Evolutionary conservation across 2,113 vertebrate species (phyloP).

Genomic region (Pluvialis apricaria): DNA sequence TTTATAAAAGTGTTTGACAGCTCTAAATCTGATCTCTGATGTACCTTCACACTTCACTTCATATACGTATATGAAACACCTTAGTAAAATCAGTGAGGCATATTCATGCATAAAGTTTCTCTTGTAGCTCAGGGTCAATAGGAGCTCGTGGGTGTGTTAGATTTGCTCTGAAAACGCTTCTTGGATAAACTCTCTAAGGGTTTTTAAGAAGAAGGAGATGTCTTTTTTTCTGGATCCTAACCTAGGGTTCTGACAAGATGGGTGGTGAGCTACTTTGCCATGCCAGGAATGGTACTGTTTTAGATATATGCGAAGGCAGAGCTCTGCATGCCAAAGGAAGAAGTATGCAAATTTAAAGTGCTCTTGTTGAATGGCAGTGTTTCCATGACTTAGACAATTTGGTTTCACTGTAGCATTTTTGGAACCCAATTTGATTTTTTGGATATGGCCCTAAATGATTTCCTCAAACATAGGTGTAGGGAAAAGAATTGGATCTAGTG

Average conservation of each 20-base stretch:
- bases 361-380: neutral
- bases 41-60: constrained; percentile 27
- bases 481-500: neutral
- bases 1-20: constrained; percentile 16
- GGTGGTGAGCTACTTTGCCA: neutral
- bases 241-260: neutral
- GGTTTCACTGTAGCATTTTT: neutral
- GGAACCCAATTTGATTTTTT: neutral
- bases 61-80: constrained; percentile 50
- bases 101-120: neutral
- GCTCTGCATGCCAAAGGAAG: neutral
- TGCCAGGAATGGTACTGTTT: neutral
- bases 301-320: neutral
- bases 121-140: neutral
- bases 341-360: neutral
- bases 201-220: neutral
- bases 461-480: neutral
- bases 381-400: neutral
- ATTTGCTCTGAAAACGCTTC: neutral
- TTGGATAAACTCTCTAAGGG: neutral
- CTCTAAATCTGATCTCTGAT: constrained; percentile 32
- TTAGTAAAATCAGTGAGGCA: constrained; percentile 28
- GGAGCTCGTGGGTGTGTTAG: neutral
- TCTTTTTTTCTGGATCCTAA: neutral
- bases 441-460: neutral